Evolutionary conservation across 30 jellyfish, hydroid and myxozoan genomes (phyloP).

Genomic region (Calvadosia cruxmelitensis): DNA sequence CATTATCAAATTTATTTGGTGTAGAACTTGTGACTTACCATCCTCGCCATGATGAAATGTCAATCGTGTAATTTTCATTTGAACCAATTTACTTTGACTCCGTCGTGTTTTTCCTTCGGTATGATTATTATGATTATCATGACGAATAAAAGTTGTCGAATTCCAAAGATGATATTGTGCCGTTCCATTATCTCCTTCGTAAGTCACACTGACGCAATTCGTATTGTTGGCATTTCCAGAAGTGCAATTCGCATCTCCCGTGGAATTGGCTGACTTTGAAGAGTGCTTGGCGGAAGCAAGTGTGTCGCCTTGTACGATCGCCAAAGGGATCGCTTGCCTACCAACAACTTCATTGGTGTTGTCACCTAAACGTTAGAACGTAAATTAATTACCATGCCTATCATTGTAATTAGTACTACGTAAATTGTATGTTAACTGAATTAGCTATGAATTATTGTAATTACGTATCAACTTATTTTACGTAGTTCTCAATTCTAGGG

Average conservation of each 20-base stretch:
- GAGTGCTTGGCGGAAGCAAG: constrained; percentile 70
- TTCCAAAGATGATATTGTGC: background rate
- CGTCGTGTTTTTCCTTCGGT: background rate
- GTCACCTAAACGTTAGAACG: background rate
- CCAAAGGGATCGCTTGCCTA: constrained; percentile 93
- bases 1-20: constrained; percentile 8
- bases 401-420: too few species aligned
- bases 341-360: background rate
- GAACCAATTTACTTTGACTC: background rate
- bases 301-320: constrained; percentile 75
- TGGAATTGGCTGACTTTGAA: constrained; percentile 32
- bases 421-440: too few species aligned
- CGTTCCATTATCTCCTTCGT: background rate
- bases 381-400: too few species aligned
- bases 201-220: background rate
- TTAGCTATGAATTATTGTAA: too few species aligned
- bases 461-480: too few species aligned
- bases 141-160: background rate
- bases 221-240: background rate
- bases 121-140: background rate
- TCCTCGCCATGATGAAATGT: background rate
- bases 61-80: background rate
- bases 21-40: background rate
- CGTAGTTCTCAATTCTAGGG: too few species aligned
- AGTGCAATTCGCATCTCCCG: background rate